phyloP scores from a whole-genome alignment of 2,113 vertebrate genomes.

The Talpa occidentalis region DNA sequence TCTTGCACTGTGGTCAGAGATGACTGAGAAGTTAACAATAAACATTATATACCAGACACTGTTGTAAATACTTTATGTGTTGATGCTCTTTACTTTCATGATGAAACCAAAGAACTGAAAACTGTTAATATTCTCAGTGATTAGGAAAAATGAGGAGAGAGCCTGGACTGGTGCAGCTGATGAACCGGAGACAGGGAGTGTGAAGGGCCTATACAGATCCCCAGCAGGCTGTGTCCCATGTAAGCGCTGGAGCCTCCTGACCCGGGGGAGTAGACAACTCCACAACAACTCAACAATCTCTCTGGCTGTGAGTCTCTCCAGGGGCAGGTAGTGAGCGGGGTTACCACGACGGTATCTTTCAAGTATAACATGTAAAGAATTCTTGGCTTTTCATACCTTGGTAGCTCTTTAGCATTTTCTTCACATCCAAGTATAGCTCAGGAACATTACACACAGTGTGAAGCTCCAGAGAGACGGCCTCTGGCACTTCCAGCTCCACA shows the following conservation, averaged over 20 bases:
- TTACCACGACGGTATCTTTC: not conserved
- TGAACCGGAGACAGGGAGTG: too few relatives aligned
- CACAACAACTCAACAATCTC: not conserved
- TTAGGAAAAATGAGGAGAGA: not conserved
- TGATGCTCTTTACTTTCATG: too few relatives aligned
- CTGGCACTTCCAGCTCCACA: not conserved
- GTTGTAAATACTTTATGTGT: too few relatives aligned
- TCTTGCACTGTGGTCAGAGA: not conserved
- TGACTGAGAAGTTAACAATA: too few relatives aligned
- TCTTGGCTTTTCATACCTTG: slow-evolving; percentile 42
- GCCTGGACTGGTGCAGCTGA: not conserved
- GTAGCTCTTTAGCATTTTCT: not conserved
- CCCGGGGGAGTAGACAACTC: not conserved
- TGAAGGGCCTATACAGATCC: not conserved
- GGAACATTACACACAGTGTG: not conserved
- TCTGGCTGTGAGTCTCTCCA: not conserved
- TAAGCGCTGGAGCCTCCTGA: not conserved
- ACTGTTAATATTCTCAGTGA: not conserved
- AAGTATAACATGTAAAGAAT: not conserved
- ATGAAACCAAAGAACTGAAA: too few relatives aligned
- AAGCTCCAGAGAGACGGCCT: not conserved
- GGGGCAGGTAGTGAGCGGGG: not conserved
- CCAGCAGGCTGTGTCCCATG: not conserved
- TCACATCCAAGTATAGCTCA: slow-evolving; percentile 63
- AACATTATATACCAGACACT: too few relatives aligned